Evolutionary conservation across 2,113 vertebrate species (phyloP).

Genomic region (Hypanus sabinus): DNA sequence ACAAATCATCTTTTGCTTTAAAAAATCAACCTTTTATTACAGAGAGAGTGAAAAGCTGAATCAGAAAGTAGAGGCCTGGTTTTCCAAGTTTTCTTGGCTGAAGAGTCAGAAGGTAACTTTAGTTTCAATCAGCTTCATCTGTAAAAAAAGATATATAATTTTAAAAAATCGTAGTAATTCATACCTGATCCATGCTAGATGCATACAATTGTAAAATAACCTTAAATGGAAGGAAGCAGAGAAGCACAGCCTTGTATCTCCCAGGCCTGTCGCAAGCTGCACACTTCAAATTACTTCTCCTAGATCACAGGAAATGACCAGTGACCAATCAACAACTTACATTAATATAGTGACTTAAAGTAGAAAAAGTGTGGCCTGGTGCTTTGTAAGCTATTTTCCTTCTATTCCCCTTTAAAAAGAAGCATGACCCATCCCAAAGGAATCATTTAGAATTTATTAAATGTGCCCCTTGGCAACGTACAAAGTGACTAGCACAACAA

Average conservation of each 20-base stretch:
- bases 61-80: not conserved
- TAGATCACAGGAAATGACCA: not conserved
- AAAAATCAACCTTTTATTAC: conserved; percentile 18
- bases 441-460: not conserved
- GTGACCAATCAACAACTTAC: not conserved
- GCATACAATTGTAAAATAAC: not conserved
- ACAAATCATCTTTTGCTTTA: not conserved
- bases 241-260: not conserved
- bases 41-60: not conserved
- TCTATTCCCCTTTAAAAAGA: not conserved
- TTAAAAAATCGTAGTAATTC: not conserved
- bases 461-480: too few relatives aligned
- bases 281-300: not conserved
- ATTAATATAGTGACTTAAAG: not conserved
- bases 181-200: not conserved
- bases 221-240: not conserved
- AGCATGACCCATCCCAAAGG: not conserved
- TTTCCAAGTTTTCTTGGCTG: not conserved
- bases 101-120: not conserved
- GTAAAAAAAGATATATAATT: conserved; percentile 24
- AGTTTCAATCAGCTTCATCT: not conserved
- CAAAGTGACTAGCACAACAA: not conserved
- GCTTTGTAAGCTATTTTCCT: not conserved
- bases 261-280: not conserved
- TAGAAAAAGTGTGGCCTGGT: not conserved